Evolutionary conservation across 2,888 invertebrate genomes (phyloP), one percentile per base, ranked within the genome.

Genomic region (Drosophila mayaguana): DNA sequence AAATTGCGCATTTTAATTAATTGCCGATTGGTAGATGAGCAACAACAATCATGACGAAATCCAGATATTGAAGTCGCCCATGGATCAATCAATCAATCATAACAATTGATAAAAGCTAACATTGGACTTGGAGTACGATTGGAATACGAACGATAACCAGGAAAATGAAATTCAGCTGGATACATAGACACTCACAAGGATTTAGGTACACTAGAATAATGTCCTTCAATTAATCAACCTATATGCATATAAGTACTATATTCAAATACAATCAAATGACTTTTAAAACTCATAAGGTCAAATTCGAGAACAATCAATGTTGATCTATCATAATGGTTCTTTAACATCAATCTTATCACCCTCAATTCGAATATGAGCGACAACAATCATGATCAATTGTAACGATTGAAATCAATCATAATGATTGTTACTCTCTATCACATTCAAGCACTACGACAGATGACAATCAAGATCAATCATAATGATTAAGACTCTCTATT

Each of bases 1-100:
- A 25, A 48, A 50, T 51, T 40, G 48, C 38, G 18, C 25, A 6
- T 60, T 40, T 34, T 48, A 55, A 54, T 66, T 66, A 53, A 28
- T 51, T 51, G 40, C 38, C 40, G 28, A 46, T 25, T 22, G 11
- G 43, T 43, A 16, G 45, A n/a, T 16, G 18, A n/a, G n/a, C 63
- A 22, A 25, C 25, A 56, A 28, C n/a, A 38, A 43, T 42, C 28
- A 12, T 20, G 28, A 11, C 16, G 38, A 14, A 11, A 59, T 9
- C 18, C 28, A 38, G 11, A 38, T 38, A 3, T 9, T 38, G 18
- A 14, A 18, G n/a, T 59, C 8, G 2, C 7, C 9, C 16, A 7
- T 56, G 43, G 32, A 56, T 54, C 40, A 40, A 50, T 32, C 50
- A n/a, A 50, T 32, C 48, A 50, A 32, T 38, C n/a, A 48, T 11